phyloP scores from a whole-genome alignment of 1,140 invertebrate species.

The Halictus rubicundus region DNA sequence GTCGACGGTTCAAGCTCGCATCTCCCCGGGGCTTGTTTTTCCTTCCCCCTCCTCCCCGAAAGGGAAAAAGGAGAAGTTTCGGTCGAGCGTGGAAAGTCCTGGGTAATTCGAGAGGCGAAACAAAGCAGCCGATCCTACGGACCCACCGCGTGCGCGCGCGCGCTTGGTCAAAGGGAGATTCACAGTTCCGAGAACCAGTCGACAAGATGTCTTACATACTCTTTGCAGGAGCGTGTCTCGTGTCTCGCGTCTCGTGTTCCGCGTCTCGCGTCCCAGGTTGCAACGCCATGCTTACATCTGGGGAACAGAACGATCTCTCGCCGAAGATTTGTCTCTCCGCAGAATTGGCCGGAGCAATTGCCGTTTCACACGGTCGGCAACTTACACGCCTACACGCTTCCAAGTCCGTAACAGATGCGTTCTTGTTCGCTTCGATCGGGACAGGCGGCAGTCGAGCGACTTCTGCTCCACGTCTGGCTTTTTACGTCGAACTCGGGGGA shows the following conservation, averaged over 20 bases:
- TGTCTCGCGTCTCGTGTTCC: not conserved
- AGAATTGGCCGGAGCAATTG: not conserved
- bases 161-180: slow-evolving; percentile 9
- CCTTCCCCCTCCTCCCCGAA: not conserved
- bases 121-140: not conserved
- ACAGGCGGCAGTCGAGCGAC: not conserved
- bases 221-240: too few species aligned
- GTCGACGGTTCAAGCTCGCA: too few species aligned
- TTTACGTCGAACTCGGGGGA: not conserved
- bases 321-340: not conserved
- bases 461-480: not conserved
- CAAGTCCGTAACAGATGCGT: not conserved
- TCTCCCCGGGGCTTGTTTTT: not conserved
- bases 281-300: not conserved
- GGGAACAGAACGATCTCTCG: not conserved
- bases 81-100: not conserved
- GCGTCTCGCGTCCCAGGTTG: not conserved
- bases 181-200: slow-evolving; percentile 15
- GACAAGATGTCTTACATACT: slow-evolving; percentile 10
- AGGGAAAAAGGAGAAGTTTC: not conserved
- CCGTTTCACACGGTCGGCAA: slow-evolving; percentile 3
- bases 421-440: not conserved
- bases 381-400: not conserved
- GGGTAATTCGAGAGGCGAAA: not conserved
- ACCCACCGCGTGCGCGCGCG: not conserved